Evolutionary conservation across 2,113 vertebrate species (phyloP), one percentile per base, ranked within the genome.

Genomic region (Zootoca vivipara): DNA sequence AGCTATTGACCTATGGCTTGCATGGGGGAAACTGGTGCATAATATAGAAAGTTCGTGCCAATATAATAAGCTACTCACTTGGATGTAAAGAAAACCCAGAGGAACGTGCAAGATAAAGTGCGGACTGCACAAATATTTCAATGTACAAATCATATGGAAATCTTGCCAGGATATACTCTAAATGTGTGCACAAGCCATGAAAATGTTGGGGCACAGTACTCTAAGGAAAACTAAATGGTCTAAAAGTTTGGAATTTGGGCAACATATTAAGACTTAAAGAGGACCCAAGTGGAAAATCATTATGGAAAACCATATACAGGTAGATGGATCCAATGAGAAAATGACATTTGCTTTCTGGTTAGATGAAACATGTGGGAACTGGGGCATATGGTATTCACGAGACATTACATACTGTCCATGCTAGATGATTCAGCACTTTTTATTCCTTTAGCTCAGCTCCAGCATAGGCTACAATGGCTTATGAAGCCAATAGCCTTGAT

Each of bases 181-280:
- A 67, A 67, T 38, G 5, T 26, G 5, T 22, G 62, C 62, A 82
- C 18, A 82, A 52, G 24, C 24, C 26, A 28, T 42, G 9, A 56
- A 79, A 82, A 81, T 24, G 8, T 13, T 69, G 58, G 75, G 18
- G 16, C 38, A 26, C 58, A 42, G 85, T 78, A 92, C 90, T 83
- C 80, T 94, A 93, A 94, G 94, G 89, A 95, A 93, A 93, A 95
- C 73, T 67, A 80, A 8, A 81, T 86, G 84, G 64, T 84, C 89
- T 94, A 95, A 85, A 92, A 93, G 93, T 86, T 89, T 75, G 92
- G 83, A 78, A 83, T 96, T 95, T 95, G 94, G 93, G 93, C 92
- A 96, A 95, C 93, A 93, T 95, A 96, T 95, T 92, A 93, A 92
- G 38, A 52, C 78, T 89, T 89, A 80, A 89, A 94, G 94, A 96